These are phyloP conservation scores for Papilio polyxenes DNA, from an alignment of 1,140 invertebrate genomes.

Conservation along the genomic window DNA sequence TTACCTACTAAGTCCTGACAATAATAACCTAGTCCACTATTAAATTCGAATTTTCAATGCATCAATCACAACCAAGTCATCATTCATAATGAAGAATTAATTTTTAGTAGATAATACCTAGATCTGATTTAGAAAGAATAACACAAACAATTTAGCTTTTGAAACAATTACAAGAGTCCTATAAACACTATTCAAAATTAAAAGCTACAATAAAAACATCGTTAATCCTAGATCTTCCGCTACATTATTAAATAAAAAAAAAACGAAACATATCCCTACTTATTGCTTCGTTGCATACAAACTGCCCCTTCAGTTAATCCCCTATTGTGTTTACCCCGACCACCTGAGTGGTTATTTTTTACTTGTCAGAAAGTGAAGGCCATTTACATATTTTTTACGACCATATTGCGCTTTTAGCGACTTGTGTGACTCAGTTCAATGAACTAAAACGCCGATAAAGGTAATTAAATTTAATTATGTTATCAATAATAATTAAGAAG, in stretches of 20 bases:
- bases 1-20: not conserved
- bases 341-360: slow-evolving; percentile 21
- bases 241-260: not conserved
- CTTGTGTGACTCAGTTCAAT: not conserved
- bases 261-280: not conserved
- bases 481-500: slow-evolving; percentile 6
- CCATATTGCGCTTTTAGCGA: not conserved
- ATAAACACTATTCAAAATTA: not conserved
- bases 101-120: not conserved
- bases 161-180: not conserved
- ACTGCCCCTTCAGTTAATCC: not conserved
- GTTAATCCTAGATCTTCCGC: not conserved
- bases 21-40: not conserved
- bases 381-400: slow-evolving; percentile 25
- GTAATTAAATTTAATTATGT: not conserved
- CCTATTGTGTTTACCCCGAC: not conserved
- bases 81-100: not conserved
- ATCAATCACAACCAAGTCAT: not conserved
- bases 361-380: slow-evolving; percentile 3
- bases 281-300: not conserved
- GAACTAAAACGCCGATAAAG: slow-evolving; percentile 14
- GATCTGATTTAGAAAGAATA: not conserved
- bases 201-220: not conserved
- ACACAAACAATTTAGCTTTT: not conserved
- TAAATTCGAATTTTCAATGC: not conserved